phyloP scores from a whole-genome alignment of 2,113 vertebrate genomes.

The Bubo blakistoni region DNA sequence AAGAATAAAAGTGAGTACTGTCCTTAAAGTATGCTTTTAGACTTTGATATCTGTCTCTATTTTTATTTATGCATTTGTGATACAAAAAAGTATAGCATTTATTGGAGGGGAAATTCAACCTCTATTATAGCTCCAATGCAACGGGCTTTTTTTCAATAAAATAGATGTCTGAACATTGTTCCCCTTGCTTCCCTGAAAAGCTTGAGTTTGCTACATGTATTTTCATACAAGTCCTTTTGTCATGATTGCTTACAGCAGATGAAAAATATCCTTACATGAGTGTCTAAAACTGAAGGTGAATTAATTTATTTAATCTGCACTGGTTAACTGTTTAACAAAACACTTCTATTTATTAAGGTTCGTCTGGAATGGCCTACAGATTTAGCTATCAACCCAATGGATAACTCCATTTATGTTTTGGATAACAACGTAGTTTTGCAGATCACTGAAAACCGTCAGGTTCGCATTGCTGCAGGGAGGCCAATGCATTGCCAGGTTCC shows the following conservation, averaged over 20 bases:
- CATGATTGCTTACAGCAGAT: not conserved
- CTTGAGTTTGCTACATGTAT: not conserved
- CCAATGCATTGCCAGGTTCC: conserved; percentile 93
- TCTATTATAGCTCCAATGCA: not conserved
- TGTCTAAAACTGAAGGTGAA: conserved; percentile 9
- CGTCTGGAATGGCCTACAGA: conserved; percentile 97
- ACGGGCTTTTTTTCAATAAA: not conserved
- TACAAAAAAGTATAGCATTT: not conserved
- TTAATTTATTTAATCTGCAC: not conserved
- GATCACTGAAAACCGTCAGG: conserved; percentile 93
- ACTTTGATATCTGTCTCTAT: not conserved
- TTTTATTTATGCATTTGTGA: not conserved
- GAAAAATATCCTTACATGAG: not conserved
- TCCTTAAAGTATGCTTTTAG: not conserved
- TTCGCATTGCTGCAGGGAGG: conserved; percentile 90
- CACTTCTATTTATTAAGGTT: conserved; percentile 74
- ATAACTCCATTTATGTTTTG: conserved; percentile 94
- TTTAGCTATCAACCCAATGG: conserved; percentile 94
- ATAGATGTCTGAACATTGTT: not conserved
- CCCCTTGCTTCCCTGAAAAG: not conserved
- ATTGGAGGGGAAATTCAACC: not conserved
- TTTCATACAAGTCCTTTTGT: not conserved
- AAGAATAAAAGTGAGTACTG: not conserved
- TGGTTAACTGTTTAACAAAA: not conserved
- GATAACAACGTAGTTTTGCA: conserved; percentile 95